These are phyloP conservation scores for Pogonocherus hispidulus DNA, from an alignment of 2,888 invertebrate genomes.

Conservation along the genomic window DNA sequence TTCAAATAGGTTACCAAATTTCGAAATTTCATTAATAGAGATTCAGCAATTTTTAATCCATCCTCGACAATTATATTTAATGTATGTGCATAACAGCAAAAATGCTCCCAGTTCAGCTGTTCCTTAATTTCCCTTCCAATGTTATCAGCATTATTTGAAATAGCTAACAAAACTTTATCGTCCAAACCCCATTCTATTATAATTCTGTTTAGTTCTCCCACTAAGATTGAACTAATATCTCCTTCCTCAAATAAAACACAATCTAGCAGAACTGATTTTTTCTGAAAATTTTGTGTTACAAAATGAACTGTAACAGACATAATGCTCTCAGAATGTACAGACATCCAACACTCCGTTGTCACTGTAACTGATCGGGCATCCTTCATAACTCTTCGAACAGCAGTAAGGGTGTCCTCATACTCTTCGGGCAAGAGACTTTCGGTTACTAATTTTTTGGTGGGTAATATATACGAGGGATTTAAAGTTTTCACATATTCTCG, in stretches of 20 bases:
- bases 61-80: slow-evolving; percentile 41
- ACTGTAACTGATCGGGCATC: slow-evolving; percentile 21
- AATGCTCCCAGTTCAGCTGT: slow-evolving; percentile 45
- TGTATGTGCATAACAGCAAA: slow-evolving; percentile 35
- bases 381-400: slow-evolving; percentile 23
- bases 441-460: slow-evolving; percentile 31
- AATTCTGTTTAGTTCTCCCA: slow-evolving; percentile 30
- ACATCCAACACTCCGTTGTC: slow-evolving; percentile 51
- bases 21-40: slow-evolving; percentile 41
- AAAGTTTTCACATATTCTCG: slow-evolving; percentile 16
- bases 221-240: slow-evolving; percentile 49
- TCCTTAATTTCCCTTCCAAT: slow-evolving; percentile 49
- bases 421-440: slow-evolving; percentile 22
- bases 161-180: slow-evolving; percentile 48
- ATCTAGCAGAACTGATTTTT: slow-evolving; percentile 48
- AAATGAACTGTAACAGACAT: slow-evolving; percentile 58
- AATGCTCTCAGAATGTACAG: slow-evolving; percentile 54
- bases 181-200: slow-evolving; percentile 40
- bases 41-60: slow-evolving; percentile 19
- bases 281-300: slow-evolving; percentile 42
- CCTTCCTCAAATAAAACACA: slow-evolving; percentile 43
- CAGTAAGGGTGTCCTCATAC: slow-evolving; percentile 33
- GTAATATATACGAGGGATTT: slow-evolving; percentile 35
- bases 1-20: slow-evolving; percentile 36
- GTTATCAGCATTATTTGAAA: slow-evolving; percentile 55